A percentile compares a stretch with the other conserved stretches of the same genome.
Conservation (phyloP, 2,797 vertebrate genomes). For the Falco cherrug region DNA sequence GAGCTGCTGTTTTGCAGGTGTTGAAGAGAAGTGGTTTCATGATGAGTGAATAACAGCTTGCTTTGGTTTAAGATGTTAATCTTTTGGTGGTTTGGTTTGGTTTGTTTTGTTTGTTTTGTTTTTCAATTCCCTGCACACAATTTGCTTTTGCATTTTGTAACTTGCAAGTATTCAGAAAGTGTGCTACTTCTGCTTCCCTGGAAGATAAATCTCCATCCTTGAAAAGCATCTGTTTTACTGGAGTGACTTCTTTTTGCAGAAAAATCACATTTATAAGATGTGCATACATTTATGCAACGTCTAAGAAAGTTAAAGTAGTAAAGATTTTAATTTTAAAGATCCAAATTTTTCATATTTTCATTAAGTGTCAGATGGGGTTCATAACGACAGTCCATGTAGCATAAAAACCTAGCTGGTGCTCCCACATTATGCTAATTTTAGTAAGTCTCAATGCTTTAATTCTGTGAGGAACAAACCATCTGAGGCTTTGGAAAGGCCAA, state of each 20-base stretch:
- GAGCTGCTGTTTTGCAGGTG: neutral
- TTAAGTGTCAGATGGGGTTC: neutral
- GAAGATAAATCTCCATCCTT: neutral
- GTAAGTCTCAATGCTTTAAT: neutral
- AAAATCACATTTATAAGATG: neutral
- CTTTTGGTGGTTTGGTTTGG: neutral
- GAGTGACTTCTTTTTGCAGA: neutral
- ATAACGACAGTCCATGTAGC: neutral
- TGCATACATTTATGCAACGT: neutral
- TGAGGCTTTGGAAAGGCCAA: neutral
- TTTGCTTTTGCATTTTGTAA: neutral
- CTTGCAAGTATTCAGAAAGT: neutral
- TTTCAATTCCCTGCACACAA: fast-evolving
- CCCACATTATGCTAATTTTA: neutral
- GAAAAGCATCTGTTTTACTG: neutral
- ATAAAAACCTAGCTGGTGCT: neutral
- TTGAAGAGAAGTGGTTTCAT: neutral
- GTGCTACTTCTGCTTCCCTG: neutral
- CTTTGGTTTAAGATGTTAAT: neutral
- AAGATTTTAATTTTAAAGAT: neutral
- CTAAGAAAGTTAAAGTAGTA: neutral
- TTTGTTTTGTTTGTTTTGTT: too few relatives aligned
- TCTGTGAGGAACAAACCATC: neutral
- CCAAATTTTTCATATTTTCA: neutral
- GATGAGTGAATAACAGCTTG: neutral